phyloP scores from a whole-genome alignment of 2,797 vertebrate species.

The Anas capensis region DNA sequence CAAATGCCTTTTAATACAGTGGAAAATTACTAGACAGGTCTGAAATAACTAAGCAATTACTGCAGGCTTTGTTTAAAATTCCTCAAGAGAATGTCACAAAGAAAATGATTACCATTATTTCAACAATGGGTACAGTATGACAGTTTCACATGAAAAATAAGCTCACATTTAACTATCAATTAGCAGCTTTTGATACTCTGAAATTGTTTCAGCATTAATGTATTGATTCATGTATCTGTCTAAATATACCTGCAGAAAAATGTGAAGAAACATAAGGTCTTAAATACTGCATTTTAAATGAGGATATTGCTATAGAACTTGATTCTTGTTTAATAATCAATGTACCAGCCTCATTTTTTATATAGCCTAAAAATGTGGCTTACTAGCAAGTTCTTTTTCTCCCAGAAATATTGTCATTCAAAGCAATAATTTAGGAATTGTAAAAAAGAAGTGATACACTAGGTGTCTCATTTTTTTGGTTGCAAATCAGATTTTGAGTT shows the following conservation, averaged over 20 bases:
- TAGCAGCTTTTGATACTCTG: slow-evolving; percentile 67
- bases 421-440: neutral
- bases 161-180: slow-evolving; percentile 71
- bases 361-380: neutral
- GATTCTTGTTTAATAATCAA: neutral
- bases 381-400: neutral
- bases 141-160: slow-evolving; percentile 63
- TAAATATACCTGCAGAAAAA: slow-evolving; percentile 36
- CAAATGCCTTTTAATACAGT: slow-evolving; percentile 73
- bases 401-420: neutral
- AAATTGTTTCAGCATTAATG: slow-evolving; percentile 48
- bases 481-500: neutral
- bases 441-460: neutral
- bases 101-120: slow-evolving; percentile 75
- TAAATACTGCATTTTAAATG: neutral
- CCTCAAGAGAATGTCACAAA: slow-evolving; percentile 69
- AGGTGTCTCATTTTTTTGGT: rapidly evolving
- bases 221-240: slow-evolving; percentile 30
- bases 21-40: slow-evolving; percentile 78
- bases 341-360: neutral
- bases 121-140: slow-evolving; percentile 44
- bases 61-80: slow-evolving; percentile 77
- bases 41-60: slow-evolving; percentile 79
- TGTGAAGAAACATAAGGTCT: neutral
- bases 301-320: neutral